Conservation (phyloP, 30 jellyfish, hydroid and myxozoan genomes). For the Aurelia sp. region DNA sequence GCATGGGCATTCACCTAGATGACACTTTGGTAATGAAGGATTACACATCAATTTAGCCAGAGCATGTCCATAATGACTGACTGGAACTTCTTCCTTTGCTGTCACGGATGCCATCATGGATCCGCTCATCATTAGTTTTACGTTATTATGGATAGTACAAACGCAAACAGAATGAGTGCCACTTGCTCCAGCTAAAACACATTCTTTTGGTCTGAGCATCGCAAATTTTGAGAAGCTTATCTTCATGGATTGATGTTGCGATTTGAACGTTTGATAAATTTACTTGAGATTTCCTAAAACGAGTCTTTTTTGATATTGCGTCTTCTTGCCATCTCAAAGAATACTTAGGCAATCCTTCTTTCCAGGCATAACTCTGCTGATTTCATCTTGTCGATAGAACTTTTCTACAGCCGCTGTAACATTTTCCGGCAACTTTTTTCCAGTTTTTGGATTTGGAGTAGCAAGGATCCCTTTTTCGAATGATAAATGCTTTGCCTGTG, state of each 20-base stretch:
- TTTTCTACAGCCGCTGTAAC: too few relatives aligned
- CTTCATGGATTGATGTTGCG: neutral
- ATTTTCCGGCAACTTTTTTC: too few relatives aligned
- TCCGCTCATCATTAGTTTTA: conserved; percentile 52
- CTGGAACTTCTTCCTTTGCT: conserved; percentile 29
- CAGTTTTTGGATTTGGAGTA: too few relatives aligned
- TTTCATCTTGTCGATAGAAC: conserved; percentile 5
- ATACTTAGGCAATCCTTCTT: neutral
- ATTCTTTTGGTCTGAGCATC: conserved; percentile 59
- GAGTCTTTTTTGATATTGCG: conserved; percentile 34
- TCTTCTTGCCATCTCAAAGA: too few relatives aligned
- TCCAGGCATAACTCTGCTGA: too few relatives aligned
- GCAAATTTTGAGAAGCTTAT: conserved; percentile 52
- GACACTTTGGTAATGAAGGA: conserved; percentile 41
- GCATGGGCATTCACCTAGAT: conserved; percentile 10
- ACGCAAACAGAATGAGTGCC: conserved; percentile 82
- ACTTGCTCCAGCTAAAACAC: conserved; percentile 52
- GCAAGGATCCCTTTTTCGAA: too few relatives aligned
- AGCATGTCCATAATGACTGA: conserved; percentile 24
- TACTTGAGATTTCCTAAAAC: conserved; percentile 35
- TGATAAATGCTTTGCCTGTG: too few relatives aligned
- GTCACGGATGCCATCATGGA: conserved; percentile 6
- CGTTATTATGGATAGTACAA: conserved; percentile 58
- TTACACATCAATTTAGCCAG: conserved; percentile 33
- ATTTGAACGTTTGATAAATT: conserved; percentile 25